Evolutionary conservation across 2,888 invertebrate species (phyloP).

Genomic region (Athalia circularis): DNA sequence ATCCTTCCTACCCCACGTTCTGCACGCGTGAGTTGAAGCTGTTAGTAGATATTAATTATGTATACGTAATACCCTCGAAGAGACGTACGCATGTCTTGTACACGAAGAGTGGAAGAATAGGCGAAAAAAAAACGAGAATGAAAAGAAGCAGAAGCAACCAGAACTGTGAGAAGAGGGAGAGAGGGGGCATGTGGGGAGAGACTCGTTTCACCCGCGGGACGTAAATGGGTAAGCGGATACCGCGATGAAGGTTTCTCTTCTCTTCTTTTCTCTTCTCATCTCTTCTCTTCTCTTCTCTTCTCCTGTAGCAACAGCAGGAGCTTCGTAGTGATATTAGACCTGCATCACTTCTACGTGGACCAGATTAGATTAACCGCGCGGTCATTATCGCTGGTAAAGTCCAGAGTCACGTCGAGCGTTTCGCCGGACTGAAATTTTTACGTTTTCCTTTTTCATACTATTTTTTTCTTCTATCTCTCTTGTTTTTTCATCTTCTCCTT

Average conservation of each 20-base stretch:
- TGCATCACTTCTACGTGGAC: constrained; percentile 22
- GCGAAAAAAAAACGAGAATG: too few species aligned
- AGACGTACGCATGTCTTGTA: too few species aligned
- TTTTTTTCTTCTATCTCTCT: constrained; percentile 41
- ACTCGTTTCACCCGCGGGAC: not conserved
- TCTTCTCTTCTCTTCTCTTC: not conserved
- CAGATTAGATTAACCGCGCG: constrained; percentile 62
- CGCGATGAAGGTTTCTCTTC: constrained; percentile 25
- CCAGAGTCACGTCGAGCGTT: constrained; percentile 20
- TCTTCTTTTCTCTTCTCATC: constrained; percentile 7
- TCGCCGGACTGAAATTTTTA: not conserved
- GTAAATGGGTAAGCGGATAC: constrained; percentile 21
- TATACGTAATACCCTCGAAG: too few species aligned
- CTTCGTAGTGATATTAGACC: constrained; percentile 13
- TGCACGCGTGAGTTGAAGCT: too few species aligned
- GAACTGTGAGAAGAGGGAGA: too few species aligned
- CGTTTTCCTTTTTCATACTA: constrained; percentile 39
- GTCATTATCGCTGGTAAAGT: constrained; percentile 47
- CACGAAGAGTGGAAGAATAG: too few species aligned
- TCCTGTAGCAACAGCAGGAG: not conserved
- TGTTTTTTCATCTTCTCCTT: constrained; percentile 11
- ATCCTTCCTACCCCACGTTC: too few species aligned
- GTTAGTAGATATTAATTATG: too few species aligned
- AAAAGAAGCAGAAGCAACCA: too few species aligned
- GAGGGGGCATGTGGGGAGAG: too few species aligned